phyloP scores from a whole-genome alignment of 2,113 vertebrate species.

The Thamnaconus septentrionalis region DNA sequence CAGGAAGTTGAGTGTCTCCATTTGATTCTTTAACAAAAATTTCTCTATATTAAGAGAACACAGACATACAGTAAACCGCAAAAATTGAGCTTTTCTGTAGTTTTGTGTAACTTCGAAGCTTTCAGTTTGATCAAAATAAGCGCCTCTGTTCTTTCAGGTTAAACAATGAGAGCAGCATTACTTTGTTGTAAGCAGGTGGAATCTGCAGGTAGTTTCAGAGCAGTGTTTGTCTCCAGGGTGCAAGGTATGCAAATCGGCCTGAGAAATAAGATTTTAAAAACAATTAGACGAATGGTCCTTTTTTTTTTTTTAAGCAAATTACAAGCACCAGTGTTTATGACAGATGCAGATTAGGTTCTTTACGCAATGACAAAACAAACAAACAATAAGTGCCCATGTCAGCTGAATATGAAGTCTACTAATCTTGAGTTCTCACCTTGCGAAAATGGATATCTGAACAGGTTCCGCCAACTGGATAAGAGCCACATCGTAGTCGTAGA shows the following conservation, averaged over 20 bases:
- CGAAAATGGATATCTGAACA: background rate
- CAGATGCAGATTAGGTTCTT: too few relatives aligned
- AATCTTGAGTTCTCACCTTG: conserved; percentile 41
- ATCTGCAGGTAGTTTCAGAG: conserved; percentile 43
- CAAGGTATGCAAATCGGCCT: conserved; percentile 80
- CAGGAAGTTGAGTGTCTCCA: conserved; percentile 64
- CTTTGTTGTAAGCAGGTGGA: conserved; percentile 68
- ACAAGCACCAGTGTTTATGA: too few relatives aligned
- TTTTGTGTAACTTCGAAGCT: too few relatives aligned
- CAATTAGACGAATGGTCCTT: background rate
- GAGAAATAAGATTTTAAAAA: conserved; percentile 6
- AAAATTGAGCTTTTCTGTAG: too few relatives aligned
- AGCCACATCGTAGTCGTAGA: conserved; percentile 78
- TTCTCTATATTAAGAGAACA: conserved; percentile 57
- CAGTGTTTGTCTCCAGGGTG: conserved; percentile 66
- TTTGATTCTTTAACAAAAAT: conserved; percentile 41
- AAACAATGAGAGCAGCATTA: conserved; percentile 18
- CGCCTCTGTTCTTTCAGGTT: too few relatives aligned
- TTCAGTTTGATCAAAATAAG: too few relatives aligned
- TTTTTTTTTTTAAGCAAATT: too few relatives aligned
- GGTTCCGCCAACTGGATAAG: conserved; percentile 55
- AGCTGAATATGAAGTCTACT: background rate
- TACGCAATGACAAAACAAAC: too few relatives aligned
- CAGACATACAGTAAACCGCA: background rate
- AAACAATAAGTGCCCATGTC: background rate